Evolutionary conservation across 2,888 invertebrate species (phyloP).

Genomic region (Unio delphinus): DNA sequence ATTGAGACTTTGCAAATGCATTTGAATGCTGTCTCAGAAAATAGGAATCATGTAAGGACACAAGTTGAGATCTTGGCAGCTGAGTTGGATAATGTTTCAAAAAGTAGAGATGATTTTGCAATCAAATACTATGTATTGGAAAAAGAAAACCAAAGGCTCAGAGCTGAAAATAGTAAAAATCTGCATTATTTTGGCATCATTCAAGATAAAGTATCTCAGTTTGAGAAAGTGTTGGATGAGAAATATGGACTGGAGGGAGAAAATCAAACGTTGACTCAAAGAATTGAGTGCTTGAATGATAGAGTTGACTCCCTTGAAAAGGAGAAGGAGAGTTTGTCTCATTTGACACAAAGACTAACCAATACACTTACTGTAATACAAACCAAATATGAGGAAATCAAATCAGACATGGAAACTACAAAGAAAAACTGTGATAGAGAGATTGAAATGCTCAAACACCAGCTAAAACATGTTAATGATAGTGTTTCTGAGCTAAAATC

Average conservation of each 20-base stretch:
- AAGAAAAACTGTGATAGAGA: slow-evolving; percentile 43
- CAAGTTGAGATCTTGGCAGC: slow-evolving; percentile 32
- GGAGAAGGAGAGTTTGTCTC: slow-evolving; percentile 23
- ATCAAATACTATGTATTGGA: not conserved
- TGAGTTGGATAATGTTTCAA: slow-evolving; percentile 19
- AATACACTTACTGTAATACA: slow-evolving; percentile 37
- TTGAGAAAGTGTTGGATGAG: slow-evolving; percentile 17
- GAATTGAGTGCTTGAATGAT: slow-evolving; percentile 10
- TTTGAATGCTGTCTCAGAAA: slow-evolving; percentile 26
- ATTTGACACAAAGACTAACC: slow-evolving; percentile 22
- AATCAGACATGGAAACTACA: slow-evolving; percentile 38
- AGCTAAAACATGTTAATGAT: slow-evolving; percentile 39
- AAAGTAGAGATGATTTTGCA: slow-evolving; percentile 7
- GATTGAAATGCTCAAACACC: slow-evolving; percentile 34
- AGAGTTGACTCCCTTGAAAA: slow-evolving; percentile 14
- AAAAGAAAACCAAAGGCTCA: slow-evolving; percentile 10
- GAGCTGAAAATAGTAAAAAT: slow-evolving; percentile 4
- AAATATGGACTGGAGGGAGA: slow-evolving; percentile 10
- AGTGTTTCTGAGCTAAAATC: slow-evolving; percentile 41
- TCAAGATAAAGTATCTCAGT: slow-evolving; percentile 17
- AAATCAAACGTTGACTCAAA: slow-evolving; percentile 18
- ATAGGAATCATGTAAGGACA: slow-evolving; percentile 27
- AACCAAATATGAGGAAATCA: slow-evolving; percentile 41
- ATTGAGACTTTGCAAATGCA: slow-evolving; percentile 14
- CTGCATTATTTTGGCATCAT: slow-evolving; percentile 7